Evolutionary conservation across 30 jellyfish, hydroid and myxozoan genomes (phyloP), one percentile per base, ranked within the genome.

Genomic region (Chironex yamaguchii): DNA sequence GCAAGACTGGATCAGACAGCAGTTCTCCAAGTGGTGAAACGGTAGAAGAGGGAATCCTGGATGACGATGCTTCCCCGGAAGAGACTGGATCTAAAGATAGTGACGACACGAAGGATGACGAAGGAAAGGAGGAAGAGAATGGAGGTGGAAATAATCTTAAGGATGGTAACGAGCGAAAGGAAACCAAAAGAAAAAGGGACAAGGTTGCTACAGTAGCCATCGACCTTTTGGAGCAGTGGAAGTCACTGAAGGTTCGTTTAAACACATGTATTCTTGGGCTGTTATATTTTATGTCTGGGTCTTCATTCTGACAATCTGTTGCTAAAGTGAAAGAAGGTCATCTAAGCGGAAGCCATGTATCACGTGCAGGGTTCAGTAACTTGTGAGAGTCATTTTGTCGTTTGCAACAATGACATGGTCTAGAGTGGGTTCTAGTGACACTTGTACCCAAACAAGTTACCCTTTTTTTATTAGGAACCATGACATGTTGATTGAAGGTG

Each of bases 181-280:
- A 13, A 89, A 85, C 81, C 91, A 81, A 34, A 91, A 85, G 71
- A 85, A 93, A 84, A 36, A 34, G 49, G 23, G 88, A 82, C 29
- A 89, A 81, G 54, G 82, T 82, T 25, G 88, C 78, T 2, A 63
- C 89, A 54, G 51, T 93, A 52, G 95, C 97, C 20, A 36, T 63
- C 26, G 92, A 86, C 70, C 64, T 88, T 62, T 65, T 88, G 30
- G 95, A 94, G 53, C 50, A 66, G n/a, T 94, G 97, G 97, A 94
- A 84, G 65, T 64, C 49, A 25, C 78, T 89, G 65, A 81, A 91
- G 85, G 96, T 92, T 0, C 13, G 90, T 54, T 2, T n/a, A n/a
- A n/a, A n/a, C n/a, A n/a, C n/a, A 4, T 1, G 20, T 30, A 17
- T 28, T 3, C 27, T 11, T 29, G n/a, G n/a, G n/a, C n/a, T n/a